Percentiles rank a stretch among this genome's conserved stretches.
These are phyloP conservation scores for Paraplagusia blochii DNA, from an alignment of 2,113 vertebrate species.

Conservation along the genomic window DNA sequence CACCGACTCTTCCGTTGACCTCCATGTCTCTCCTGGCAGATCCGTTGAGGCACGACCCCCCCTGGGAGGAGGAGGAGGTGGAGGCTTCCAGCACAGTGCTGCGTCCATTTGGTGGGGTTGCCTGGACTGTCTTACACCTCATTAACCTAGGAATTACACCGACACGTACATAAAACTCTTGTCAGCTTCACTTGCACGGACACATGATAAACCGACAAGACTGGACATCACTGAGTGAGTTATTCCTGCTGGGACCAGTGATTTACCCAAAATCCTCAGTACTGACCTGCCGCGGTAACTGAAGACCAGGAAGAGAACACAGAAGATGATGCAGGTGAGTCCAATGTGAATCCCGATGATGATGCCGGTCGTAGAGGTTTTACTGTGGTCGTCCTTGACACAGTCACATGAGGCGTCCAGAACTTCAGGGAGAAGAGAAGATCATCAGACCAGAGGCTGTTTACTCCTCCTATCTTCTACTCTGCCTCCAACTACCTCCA, in stretches of 20 bases:
- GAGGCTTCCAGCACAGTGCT: slow-evolving; percentile 64
- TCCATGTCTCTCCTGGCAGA: slow-evolving; percentile 68
- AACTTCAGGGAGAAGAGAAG: slow-evolving; percentile 67
- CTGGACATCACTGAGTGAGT: slow-evolving; percentile 5
- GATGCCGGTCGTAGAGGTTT: slow-evolving; percentile 89
- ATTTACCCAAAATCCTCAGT: background rate
- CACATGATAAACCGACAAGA: background rate
- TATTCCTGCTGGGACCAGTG: slow-evolving; percentile 1
- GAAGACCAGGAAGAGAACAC: slow-evolving; percentile 93
- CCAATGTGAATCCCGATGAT: slow-evolving; percentile 96
- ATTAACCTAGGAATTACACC: slow-evolving; percentile 77
- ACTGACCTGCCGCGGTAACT: slow-evolving; percentile 92
- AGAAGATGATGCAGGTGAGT: slow-evolving; percentile 96
- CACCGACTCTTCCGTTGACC: slow-evolving; percentile 57
- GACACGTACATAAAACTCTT: slow-evolving; percentile 13
- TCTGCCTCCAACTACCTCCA: too few relatives aligned
- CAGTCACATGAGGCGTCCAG: slow-evolving; percentile 87
- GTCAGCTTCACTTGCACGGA: background rate
- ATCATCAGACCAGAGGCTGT: slow-evolving; percentile 1
- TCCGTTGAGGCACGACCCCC: slow-evolving; percentile 74
- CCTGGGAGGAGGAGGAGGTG: slow-evolving; percentile 73
- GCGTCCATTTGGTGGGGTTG: slow-evolving; percentile 81
- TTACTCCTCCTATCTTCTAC: too few relatives aligned
- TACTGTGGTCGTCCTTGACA: slow-evolving; percentile 85
- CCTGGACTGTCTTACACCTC: slow-evolving; percentile 88